Base-by-base conservation (phyloP, 2,888 invertebrate genomes). In the Drosophila gaucha region DNA sequence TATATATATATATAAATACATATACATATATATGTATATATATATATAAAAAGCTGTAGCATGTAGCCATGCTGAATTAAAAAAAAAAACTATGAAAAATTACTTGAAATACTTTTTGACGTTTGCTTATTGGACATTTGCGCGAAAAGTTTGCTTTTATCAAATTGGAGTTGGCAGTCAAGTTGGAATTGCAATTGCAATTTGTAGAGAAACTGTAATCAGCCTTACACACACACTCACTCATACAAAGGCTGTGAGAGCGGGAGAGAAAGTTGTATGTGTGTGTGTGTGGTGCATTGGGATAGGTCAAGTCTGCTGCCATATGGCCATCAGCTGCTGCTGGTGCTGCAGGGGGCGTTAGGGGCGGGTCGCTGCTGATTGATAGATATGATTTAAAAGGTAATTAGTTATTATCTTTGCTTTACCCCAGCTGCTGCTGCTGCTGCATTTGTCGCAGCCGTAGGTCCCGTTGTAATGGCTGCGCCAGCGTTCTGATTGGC, bases 381-480 rank as follows among this genome's bases (percentile, higher is more conserved):
- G 49, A 39, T 60, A 31, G 22, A 44, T 33, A 31, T 31, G 44
- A 28, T 28, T 28, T 31, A 31, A 44, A 44, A 31, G 43, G 24
- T 47, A 51, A 46, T 65, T 43, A 57, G 44, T 46, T 46, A 24
- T 46, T 49, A 54, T 33, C 47, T 24, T 44, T 18, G 8, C 39
- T 69, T 90, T 91, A 91, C 91, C 91, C 86, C 89, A 59, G 71
- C 60, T 63, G 67, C 62, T 49, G 69, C 89, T 54, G 71, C 58
- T 63, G 66, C 65, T 52, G 68, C 62, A 70, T 76, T 78, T 63
- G 60, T 74, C 59, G 76, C 67, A n/a, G 86, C 64, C 49, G 84
- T 74, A 56, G 90, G 90, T 57, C 90, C 89, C 38, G 88, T 80
- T 22, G 90, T 90, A 33, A 90, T 90, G 39, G 90, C 86, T 49